Conservation (phyloP, 1,140 invertebrate species). For the Drosophila erecta region DNA sequence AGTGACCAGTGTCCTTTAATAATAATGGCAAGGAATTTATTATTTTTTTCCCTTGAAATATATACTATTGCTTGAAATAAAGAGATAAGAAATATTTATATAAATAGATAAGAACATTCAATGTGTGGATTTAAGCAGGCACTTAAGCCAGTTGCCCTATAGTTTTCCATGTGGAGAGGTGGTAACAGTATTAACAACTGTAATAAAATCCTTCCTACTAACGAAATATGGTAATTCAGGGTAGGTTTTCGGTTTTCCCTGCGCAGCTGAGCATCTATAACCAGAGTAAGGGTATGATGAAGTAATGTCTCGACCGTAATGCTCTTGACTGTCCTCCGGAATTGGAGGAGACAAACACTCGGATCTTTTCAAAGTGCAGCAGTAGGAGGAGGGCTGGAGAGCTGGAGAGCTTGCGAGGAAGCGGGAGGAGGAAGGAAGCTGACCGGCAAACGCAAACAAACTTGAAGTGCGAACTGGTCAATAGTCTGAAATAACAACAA, state of each 20-base stretch:
- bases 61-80: no score
- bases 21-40: no score
- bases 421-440: not conserved
- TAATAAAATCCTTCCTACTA: no score
- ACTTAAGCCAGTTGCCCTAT: no score
- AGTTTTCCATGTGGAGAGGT: no score
- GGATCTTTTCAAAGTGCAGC: conserved; percentile 17
- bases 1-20: no score
- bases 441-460: conserved; percentile 57
- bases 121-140: no score
- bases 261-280: not conserved
- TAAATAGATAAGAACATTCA: no score
- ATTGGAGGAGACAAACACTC: conserved; percentile 26
- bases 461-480: conserved; percentile 76
- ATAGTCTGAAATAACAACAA: conserved; percentile 81
- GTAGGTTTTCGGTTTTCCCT: not conserved
- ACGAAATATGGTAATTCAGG: no score
- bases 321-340: conserved; percentile 7
- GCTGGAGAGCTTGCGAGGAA: not conserved
- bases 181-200: no score
- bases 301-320: conserved; percentile 12
- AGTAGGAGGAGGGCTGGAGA: conserved; percentile 13
- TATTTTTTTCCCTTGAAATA: no score
- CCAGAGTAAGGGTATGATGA: conserved; percentile 16
- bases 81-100: no score